Percentiles rank a stretch among this genome's conserved stretches.
These are phyloP conservation scores for Drosophila macrospina DNA, from an alignment of 2,888 invertebrate genomes.

Conservation along the genomic window DNA sequence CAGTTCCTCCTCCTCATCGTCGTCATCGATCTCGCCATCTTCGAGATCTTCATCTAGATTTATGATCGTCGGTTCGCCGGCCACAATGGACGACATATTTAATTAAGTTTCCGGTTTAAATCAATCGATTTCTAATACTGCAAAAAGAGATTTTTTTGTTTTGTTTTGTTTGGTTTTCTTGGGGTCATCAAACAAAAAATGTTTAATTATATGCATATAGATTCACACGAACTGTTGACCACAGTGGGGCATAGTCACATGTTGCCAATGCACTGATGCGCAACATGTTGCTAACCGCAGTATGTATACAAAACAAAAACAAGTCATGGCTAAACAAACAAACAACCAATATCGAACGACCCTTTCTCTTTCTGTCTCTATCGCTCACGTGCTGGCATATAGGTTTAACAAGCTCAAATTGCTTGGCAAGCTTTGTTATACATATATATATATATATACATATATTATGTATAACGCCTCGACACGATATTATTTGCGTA, in stretches of 20 bases:
- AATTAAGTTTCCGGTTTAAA: conserved; percentile 13
- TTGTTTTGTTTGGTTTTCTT: background rate
- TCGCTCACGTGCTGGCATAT: background rate
- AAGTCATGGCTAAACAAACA: conserved; percentile 13
- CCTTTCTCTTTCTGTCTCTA: background rate
- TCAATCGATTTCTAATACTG: conserved; percentile 1
- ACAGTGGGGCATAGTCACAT: conserved; percentile 33
- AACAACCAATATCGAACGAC: conserved; percentile 9
- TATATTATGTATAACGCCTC: background rate
- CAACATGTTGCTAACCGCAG: conserved; percentile 45
- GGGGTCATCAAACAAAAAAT: background rate
- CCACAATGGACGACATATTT: conserved; percentile 50
- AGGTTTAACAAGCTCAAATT: background rate
- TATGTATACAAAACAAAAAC: conserved; percentile 1
- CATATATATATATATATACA: background rate
- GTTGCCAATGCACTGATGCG: conserved; percentile 14
- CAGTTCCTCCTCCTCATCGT: conserved; percentile 85
- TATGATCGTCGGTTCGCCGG: conserved; percentile 44
- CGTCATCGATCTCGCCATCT: conserved; percentile 93
- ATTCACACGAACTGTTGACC: conserved; percentile 46
- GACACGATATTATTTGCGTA: background rate
- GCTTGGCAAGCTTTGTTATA: background rate
- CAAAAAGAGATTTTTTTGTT: conserved; percentile 1
- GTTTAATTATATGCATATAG: conserved; percentile 36
- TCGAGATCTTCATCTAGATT: conserved; percentile 89